phyloP scores from a whole-genome alignment of 2,888 invertebrate species.

The Brassicogethes aeneus region DNA sequence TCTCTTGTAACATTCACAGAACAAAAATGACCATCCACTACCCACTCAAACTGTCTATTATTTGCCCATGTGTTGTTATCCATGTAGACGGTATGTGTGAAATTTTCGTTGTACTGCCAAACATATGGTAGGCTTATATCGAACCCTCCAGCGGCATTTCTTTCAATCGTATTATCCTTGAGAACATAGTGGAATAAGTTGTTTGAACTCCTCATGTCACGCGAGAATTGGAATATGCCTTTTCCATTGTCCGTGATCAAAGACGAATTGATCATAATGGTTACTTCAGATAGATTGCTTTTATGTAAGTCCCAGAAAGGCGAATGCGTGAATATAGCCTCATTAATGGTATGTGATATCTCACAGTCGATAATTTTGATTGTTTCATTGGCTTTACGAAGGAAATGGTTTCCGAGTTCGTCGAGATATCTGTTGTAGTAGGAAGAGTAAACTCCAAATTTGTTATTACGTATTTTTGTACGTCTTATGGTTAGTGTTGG shows the following conservation, averaged over 20 bases:
- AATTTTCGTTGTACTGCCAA: constrained; percentile 91
- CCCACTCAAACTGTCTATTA: constrained; percentile 76
- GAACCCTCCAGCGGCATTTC: constrained; percentile 81
- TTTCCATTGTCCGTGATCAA: constrained; percentile 79
- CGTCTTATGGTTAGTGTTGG: constrained; percentile 65
- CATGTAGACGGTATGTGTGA: constrained; percentile 82
- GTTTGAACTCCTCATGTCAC: constrained; percentile 90
- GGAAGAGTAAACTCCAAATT: constrained; percentile 68
- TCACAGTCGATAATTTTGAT: constrained; percentile 72
- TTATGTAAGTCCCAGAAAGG: constrained; percentile 79
- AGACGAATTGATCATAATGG: constrained; percentile 79
- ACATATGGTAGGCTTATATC: constrained; percentile 86
- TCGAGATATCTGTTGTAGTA: constrained; percentile 86
- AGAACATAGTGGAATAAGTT: constrained; percentile 94
- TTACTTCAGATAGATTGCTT: constrained; percentile 84
- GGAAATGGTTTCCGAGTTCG: constrained; percentile 75
- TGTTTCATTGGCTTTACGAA: constrained; percentile 82
- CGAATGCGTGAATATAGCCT: constrained; percentile 74
- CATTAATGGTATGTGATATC: constrained; percentile 68
- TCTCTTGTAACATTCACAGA: constrained; percentile 81
- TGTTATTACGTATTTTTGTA: constrained; percentile 71
- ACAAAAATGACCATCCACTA: constrained; percentile 90
- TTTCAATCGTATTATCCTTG: constrained; percentile 76
- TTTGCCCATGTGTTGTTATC: constrained; percentile 80
- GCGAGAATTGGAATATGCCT: constrained; percentile 82